A percentile compares a stretch with the other conserved stretches of the same genome.
These are phyloP conservation scores for Phoeniculus purpureus DNA, from an alignment of 2,797 vertebrate species.

Conservation along the genomic window DNA sequence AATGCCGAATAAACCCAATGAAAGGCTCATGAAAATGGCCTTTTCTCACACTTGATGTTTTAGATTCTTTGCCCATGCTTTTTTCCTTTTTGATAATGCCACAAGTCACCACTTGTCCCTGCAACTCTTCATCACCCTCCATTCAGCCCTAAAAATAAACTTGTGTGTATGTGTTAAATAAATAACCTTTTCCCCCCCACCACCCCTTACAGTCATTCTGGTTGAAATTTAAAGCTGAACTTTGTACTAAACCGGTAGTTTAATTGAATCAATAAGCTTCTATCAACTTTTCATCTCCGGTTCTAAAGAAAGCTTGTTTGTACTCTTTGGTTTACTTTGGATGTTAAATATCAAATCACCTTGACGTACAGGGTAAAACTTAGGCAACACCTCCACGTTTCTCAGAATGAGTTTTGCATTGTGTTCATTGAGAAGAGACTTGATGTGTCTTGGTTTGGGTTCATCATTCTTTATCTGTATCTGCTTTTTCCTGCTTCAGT, in stretches of 20 bases:
- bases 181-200: not conserved
- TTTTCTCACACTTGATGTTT: not conserved
- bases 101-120: not conserved
- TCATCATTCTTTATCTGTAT: not conserved
- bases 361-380: not conserved
- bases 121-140: accelerated
- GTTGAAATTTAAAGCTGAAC: conserved; percentile 52
- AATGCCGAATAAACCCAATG: not conserved
- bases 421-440: not conserved
- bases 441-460: not conserved
- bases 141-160: not conserved
- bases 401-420: conserved; percentile 30
- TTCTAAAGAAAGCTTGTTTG: conserved; percentile 30
- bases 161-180: not conserved
- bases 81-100: not conserved
- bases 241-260: conserved; percentile 53
- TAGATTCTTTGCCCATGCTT: accelerated
- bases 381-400: not conserved
- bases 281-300: conserved; percentile 51
- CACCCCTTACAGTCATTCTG: not conserved
- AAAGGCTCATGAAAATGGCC: accelerated
- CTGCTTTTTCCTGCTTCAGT: not conserved
- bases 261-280: conserved; percentile 51
- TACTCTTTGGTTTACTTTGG: conserved; percentile 53
- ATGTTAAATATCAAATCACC: conserved; percentile 66